These are phyloP conservation scores for Isotomurus palustris DNA, from an alignment of 2,888 invertebrate species.

Conservation along the genomic window DNA sequence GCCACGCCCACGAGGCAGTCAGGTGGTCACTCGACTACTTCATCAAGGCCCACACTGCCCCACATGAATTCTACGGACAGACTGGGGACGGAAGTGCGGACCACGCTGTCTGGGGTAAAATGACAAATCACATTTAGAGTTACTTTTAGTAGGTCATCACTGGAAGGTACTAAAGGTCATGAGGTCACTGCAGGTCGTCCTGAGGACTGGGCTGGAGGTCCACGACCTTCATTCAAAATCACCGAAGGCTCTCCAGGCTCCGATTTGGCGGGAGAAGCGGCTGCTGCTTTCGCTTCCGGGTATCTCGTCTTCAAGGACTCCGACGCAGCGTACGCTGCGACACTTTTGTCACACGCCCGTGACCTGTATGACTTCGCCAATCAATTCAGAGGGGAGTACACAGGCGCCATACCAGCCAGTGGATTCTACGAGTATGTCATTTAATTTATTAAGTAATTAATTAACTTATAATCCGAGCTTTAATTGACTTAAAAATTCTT, in stretches of 20 bases:
- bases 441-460: neutral
- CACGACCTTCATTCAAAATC: conserved; percentile 2
- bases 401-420: conserved; percentile 55
- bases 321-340: conserved; percentile 52
- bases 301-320: conserved; percentile 52
- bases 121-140: neutral
- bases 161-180: neutral
- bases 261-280: conserved; percentile 59
- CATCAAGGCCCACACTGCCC: conserved; percentile 51
- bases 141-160: neutral
- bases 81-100: conserved; percentile 58
- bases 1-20: conserved; percentile 52
- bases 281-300: conserved; percentile 58
- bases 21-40: conserved; percentile 61
- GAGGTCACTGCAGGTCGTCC: conserved; percentile 5
- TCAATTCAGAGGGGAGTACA: conserved; percentile 54
- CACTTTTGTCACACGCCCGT: conserved; percentile 53
- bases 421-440: conserved; percentile 53
- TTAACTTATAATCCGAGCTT: neutral
- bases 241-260: conserved; percentile 47
- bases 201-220: conserved; percentile 20
- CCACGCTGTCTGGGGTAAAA: conserved; percentile 57
- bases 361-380: conserved; percentile 56
- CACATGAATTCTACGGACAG: conserved; percentile 57
- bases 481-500: neutral